Evolutionary conservation across 2,113 vertebrate species (phyloP).

Genomic region (Crypturellus undulatus): DNA sequence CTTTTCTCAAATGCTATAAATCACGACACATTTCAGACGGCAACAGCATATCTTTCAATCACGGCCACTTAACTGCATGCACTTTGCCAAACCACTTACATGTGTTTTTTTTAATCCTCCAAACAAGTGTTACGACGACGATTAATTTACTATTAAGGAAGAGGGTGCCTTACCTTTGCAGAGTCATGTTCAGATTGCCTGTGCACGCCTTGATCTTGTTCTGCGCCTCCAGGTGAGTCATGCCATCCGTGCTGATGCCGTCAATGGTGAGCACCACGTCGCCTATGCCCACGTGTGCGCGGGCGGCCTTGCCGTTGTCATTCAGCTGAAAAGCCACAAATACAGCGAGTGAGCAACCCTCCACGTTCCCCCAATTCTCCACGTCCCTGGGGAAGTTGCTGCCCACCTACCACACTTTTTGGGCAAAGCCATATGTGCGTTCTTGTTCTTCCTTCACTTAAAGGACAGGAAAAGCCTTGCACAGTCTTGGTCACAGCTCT

Average conservation of each 20-base stretch:
- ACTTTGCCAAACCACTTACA: slow-evolving; percentile 12
- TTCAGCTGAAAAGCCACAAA: slow-evolving; percentile 83
- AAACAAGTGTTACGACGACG: neutral
- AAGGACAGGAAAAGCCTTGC: neutral
- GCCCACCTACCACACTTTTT: neutral
- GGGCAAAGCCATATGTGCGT: neutral
- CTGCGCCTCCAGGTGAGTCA: slow-evolving; percentile 98
- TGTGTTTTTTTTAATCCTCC: neutral
- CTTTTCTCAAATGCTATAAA: neutral
- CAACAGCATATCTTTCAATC: neutral
- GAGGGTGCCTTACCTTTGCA: slow-evolving; percentile 89
- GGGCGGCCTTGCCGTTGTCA: slow-evolving; percentile 90
- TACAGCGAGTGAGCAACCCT: neutral
- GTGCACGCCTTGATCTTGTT: slow-evolving; percentile 96
- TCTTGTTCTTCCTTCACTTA: neutral
- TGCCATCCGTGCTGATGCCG: slow-evolving; percentile 89
- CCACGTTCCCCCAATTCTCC: neutral
- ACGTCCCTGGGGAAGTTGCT: neutral
- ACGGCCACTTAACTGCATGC: neutral
- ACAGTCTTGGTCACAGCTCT: neutral
- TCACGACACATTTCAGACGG: neutral
- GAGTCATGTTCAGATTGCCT: slow-evolving; percentile 89
- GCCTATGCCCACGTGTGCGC: slow-evolving; percentile 87
- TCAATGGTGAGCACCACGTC: slow-evolving; percentile 94
- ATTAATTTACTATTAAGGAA: neutral